These are phyloP conservation scores for Cyanocitta stelleri DNA, from an alignment of 2,113 vertebrate genomes.

Conservation along the genomic window DNA sequence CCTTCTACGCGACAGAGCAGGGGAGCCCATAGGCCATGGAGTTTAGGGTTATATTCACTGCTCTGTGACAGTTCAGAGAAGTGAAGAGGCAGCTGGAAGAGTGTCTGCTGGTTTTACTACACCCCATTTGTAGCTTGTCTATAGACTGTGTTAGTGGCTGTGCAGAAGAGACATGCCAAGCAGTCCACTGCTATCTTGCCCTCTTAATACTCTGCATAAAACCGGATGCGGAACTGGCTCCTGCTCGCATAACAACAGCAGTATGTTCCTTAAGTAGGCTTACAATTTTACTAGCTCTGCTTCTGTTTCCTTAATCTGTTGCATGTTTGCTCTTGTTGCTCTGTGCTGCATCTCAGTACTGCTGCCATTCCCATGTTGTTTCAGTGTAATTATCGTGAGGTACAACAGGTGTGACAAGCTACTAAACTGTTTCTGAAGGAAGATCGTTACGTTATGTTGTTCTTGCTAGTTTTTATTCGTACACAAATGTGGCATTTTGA, in stretches of 20 bases:
- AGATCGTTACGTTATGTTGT: not conserved
- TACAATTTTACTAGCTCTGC: not conserved
- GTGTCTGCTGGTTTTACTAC: not conserved
- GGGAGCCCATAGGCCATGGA: not conserved
- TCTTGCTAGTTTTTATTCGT: not conserved
- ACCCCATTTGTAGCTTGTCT: not conserved
- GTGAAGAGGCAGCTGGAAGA: not conserved
- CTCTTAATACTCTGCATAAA: not conserved
- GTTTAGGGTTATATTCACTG: not conserved
- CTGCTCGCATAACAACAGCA: not conserved
- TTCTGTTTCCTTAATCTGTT: not conserved
- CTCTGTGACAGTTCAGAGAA: not conserved
- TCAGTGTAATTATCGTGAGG: not conserved
- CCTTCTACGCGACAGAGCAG: not conserved
- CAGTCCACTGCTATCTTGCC: not conserved
- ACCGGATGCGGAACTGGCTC: not conserved
- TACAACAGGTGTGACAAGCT: slow-evolving; percentile 20
- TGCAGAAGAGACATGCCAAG: not conserved
- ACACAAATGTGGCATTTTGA: not conserved
- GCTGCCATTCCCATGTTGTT: not conserved
- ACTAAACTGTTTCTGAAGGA: not conserved
- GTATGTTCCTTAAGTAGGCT: not conserved
- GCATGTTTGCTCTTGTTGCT: not conserved
- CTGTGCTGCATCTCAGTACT: not conserved
- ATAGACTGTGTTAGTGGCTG: not conserved